Evolutionary conservation across 2,888 invertebrate species (phyloP).

Genomic region (Heliconius cydno): DNA sequence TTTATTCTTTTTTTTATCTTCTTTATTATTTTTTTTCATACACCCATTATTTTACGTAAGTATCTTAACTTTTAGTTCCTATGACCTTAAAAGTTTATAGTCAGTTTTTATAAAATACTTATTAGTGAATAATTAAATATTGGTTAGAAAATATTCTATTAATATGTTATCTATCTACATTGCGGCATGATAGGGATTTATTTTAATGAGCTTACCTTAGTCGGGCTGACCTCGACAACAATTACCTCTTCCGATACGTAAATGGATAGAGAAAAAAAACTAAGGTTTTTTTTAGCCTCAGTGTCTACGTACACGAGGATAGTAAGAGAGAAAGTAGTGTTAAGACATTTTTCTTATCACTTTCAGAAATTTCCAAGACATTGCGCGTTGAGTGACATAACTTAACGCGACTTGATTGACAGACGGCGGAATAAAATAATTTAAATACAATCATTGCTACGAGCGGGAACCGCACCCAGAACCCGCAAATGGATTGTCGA

Average conservation of each 20-base stretch:
- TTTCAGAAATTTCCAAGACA: no score
- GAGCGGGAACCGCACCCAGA: no score
- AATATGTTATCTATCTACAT: slow-evolving; percentile 7
- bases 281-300: neutral
- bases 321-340: neutral
- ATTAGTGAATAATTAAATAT: neutral
- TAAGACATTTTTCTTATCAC: no score
- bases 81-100: neutral
- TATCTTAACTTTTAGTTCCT: neutral
- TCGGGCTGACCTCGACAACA: slow-evolving; percentile 5
- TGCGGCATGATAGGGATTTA: slow-evolving; percentile 13
- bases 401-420: no score
- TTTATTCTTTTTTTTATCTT: neutral
- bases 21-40: neutral
- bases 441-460: no score
- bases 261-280: neutral
- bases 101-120: neutral
- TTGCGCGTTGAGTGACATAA: no score
- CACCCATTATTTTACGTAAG: neutral
- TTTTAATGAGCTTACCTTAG: slow-evolving; percentile 18
- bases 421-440: no score
- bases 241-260: slow-evolving; percentile 1
- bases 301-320: neutral
- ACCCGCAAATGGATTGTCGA: no score
- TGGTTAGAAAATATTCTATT: neutral